Conservation (phyloP, 92 coral and sea anemone genomes). For the Actinernus sp. region DNA sequence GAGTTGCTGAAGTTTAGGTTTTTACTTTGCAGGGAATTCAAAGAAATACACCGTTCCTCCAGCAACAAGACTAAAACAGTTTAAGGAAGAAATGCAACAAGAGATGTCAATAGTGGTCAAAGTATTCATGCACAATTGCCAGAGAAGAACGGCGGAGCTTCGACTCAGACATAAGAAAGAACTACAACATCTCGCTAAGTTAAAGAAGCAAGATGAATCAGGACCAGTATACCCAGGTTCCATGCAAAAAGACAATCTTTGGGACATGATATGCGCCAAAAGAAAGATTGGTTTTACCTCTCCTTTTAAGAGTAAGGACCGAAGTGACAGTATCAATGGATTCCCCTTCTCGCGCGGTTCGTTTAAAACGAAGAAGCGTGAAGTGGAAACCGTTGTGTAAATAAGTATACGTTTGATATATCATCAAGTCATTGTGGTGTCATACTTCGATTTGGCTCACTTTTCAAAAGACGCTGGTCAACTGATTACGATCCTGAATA, state of each 20-base stretch:
- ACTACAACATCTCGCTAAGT: slow-evolving; percentile 59
- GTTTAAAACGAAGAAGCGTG: slow-evolving; percentile 3
- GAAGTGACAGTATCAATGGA: slow-evolving; percentile 23
- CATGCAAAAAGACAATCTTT: slow-evolving; percentile 35
- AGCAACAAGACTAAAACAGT: slow-evolving; percentile 10
- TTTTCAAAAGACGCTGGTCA: too few relatives aligned
- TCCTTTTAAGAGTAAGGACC: slow-evolving; percentile 13
- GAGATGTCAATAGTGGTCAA: slow-evolving; percentile 76
- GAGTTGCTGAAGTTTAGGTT: background rate
- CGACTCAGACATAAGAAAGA: slow-evolving; percentile 72
- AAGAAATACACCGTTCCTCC: slow-evolving; percentile 25
- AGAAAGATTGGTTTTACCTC: slow-evolving; percentile 23
- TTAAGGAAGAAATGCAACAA: slow-evolving; percentile 41
- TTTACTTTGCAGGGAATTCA: slow-evolving; percentile 22
- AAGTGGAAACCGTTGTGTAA: slow-evolving; percentile 62
- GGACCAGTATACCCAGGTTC: slow-evolving; percentile 34
- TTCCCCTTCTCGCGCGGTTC: slow-evolving; percentile 23
- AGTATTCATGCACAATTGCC: slow-evolving; percentile 61
- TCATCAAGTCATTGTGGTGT: background rate
- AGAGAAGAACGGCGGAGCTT: slow-evolving; percentile 38
- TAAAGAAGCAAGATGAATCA: slow-evolving; percentile 47
- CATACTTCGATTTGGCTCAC: background rate
- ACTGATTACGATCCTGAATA: too few relatives aligned
- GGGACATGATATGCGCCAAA: slow-evolving; percentile 29
- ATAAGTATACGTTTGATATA: background rate